Evolutionary conservation across 2,113 vertebrate species (phyloP).

Genomic region (Syrmaticus mikado): DNA sequence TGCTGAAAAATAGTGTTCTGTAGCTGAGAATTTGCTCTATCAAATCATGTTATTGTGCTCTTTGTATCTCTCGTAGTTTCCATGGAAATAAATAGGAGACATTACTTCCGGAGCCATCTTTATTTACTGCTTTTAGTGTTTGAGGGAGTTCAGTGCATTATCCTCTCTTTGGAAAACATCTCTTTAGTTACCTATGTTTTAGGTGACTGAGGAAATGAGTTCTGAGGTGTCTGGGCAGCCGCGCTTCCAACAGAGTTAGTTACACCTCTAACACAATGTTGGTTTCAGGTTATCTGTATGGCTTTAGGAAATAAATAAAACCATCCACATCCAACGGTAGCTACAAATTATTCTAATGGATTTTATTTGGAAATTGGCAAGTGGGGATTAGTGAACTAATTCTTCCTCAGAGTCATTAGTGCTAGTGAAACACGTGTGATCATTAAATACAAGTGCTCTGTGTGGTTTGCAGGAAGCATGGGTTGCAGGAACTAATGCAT

Average conservation of each 20-base stretch:
- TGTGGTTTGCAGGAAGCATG: neutral
- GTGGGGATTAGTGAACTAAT: neutral
- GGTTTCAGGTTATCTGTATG: neutral
- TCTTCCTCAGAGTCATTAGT: neutral
- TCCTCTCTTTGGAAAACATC: neutral
- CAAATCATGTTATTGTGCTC: too few species aligned
- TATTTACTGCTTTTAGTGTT: neutral
- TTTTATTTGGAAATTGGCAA: neutral
- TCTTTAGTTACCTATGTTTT: neutral
- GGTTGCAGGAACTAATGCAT: neutral
- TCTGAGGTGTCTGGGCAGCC: neutral
- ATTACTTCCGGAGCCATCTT: neutral
- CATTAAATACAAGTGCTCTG: neutral
- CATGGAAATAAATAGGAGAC: too few species aligned
- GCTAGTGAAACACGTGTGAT: neutral
- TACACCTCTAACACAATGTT: neutral
- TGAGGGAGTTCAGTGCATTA: neutral
- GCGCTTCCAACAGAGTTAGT: neutral
- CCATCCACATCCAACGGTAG: neutral
- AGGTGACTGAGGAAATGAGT: neutral
- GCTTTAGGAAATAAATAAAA: neutral
- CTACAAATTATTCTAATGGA: neutral
- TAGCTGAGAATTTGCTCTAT: neutral
- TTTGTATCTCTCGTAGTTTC: too few species aligned
- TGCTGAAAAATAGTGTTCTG: neutral